Percentiles rank a stretch among this genome's conserved stretches.
phyloP scores from a whole-genome alignment of 37 sponge, comb jelly and placozoan genomes.

The Oopsacas minuta region DNA sequence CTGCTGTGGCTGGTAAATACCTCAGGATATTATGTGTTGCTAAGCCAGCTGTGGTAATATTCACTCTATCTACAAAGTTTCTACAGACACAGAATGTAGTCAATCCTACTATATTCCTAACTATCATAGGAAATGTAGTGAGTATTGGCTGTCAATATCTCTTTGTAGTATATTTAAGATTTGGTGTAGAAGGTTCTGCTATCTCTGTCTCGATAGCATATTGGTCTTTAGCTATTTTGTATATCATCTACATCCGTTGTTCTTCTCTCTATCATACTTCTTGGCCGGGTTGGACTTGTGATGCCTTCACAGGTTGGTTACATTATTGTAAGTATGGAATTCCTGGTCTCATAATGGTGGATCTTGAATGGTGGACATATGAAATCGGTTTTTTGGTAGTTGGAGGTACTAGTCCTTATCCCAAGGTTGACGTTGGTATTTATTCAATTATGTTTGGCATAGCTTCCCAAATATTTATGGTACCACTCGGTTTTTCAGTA shows the following conservation, averaged over 20 bases:
- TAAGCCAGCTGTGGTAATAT: too few relatives aligned
- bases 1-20: too few relatives aligned
- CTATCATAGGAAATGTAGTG: too few relatives aligned
- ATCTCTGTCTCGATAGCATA: not conserved
- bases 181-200: too few relatives aligned
- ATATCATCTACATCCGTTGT: too few relatives aligned
- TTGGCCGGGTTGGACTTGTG: constrained; percentile 20
- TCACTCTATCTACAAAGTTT: too few relatives aligned
- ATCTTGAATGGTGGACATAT: constrained; percentile 18
- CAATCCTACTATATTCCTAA: too few relatives aligned
- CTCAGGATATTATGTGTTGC: too few relatives aligned
- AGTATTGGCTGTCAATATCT: too few relatives aligned
- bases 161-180: not conserved
- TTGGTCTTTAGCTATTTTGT: not conserved
- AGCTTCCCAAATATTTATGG: not conserved
- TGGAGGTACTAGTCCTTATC: not conserved
- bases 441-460: not conserved
- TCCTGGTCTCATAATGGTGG: constrained; percentile 17
- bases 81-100: too few relatives aligned
- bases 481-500: not conserved
- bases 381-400: constrained; percentile 11
- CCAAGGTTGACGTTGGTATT: not conserved
- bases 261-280: too few relatives aligned
- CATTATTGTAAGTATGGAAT: not conserved
- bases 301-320: not conserved